phyloP scores from a whole-genome alignment of 2,113 vertebrate species.

The Budorcas taxicolor region DNA sequence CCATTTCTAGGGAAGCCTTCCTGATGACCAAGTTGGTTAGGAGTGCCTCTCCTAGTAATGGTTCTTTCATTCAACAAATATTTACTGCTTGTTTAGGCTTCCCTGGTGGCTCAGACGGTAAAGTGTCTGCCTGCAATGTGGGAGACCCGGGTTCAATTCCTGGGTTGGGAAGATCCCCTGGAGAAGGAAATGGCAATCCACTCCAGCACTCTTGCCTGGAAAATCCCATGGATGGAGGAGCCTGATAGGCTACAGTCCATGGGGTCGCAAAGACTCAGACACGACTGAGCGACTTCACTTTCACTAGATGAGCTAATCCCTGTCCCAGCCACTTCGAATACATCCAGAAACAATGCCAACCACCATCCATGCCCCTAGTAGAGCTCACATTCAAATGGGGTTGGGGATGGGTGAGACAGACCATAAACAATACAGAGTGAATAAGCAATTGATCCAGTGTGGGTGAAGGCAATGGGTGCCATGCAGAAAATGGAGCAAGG shows the following conservation, averaged over 20 bases:
- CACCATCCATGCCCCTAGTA: background rate
- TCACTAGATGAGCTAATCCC: background rate
- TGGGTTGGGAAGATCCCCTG: too few species aligned
- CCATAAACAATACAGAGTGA: background rate
- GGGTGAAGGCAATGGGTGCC: background rate
- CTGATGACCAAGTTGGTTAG: background rate
- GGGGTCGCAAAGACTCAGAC: too few species aligned
- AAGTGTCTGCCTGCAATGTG: too few species aligned
- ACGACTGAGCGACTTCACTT: too few species aligned
- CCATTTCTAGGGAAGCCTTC: background rate
- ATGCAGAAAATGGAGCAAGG: background rate
- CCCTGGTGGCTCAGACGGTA: too few species aligned
- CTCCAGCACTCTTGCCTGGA: too few species aligned
- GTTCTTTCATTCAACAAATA: background rate
- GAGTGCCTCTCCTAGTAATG: background rate
- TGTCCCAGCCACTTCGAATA: background rate
- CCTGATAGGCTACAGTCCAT: too few species aligned
- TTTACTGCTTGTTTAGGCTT: background rate
- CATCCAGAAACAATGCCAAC: background rate
- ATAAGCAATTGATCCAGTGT: background rate
- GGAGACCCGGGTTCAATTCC: too few species aligned
- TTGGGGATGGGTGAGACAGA: background rate
- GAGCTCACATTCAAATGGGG: background rate
- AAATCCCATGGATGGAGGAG: too few species aligned
- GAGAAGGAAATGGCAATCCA: too few species aligned